phyloP scores from a whole-genome alignment of 2,888 invertebrate species.

The Cecidostiba fungosa region DNA sequence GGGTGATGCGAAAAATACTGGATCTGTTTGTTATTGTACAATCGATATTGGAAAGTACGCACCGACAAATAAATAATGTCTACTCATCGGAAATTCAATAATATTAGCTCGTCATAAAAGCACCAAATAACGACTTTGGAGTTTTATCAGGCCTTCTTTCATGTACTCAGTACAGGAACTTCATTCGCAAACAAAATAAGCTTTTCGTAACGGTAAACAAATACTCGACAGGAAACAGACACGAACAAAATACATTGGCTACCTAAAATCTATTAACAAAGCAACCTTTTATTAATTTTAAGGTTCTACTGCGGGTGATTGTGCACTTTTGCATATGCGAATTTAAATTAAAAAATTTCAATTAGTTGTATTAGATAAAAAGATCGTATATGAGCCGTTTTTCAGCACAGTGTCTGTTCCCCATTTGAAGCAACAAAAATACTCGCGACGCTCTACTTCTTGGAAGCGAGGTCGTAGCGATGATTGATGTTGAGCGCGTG shows the following conservation, averaged over 20 bases:
- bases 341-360: neutral
- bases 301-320: neutral
- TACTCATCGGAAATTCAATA: neutral
- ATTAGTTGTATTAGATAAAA: neutral
- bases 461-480: constrained; percentile 71
- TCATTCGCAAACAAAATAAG: neutral
- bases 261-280: neutral
- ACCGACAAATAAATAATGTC: neutral
- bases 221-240: neutral
- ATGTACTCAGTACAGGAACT: neutral
- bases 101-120: neutral
- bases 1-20: neutral
- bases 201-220: neutral
- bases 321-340: neutral
- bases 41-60: neutral
- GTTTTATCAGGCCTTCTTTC: neutral
- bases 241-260: neutral
- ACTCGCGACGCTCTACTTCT: constrained; percentile 45
- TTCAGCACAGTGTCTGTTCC: neutral
- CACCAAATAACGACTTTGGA: neutral
- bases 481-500: constrained; percentile 86
- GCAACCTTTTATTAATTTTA: neutral
- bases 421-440: constrained; percentile 15
- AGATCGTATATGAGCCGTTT: neutral
- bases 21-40: neutral